Evolutionary conservation across 2,888 invertebrate genomes (phyloP), one percentile per base, ranked within the genome.

Genomic region (Euplagia quadripunctaria): DNA sequence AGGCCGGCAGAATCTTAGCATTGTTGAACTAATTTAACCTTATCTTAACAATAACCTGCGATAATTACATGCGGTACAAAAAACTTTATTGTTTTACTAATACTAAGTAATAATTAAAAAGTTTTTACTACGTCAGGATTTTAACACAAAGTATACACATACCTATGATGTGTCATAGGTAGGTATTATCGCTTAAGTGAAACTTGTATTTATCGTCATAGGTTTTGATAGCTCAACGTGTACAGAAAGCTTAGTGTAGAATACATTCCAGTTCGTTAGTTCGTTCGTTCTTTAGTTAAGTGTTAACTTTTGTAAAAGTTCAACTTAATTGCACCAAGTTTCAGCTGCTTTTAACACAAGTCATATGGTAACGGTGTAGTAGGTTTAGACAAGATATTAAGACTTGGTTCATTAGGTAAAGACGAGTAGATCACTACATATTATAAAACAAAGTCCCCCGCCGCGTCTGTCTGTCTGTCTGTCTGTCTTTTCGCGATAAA

Each of bases 31-130:
- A 52, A 41, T 51, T 67, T 67, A 52, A 8, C 17, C 17, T 51
- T 52, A 52, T 67, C 67, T 67, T 11, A 16, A 52, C 9, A 42
- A 67, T 52, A 67, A 17, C n/a, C 51, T 52, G 66, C 9, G 51
- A 41, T 67, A 67, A 67, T 51, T n/a, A 67, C 8, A 51, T 17
- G 51, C 52, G 58, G 41, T n/a, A 17, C 16, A 67, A 67, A 67
- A 67, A 52, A 51, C 41, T 49, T 20, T 6, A 58, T 67, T 72
- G 63, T 20, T 69, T n/a, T 58, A 64, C 52, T 58, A 42, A 67
- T 51, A 42, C 11, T 52, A 52, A 11, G 12, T 4, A 20, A 20
- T 31, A 61, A 61, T 61, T 31, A 20, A 12, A 61, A 61, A 61
- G 14, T 4, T 61, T 20, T 5, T 12, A 31, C 16, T 51, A 51